Percentiles rank a stretch among this genome's conserved stretches.
phyloP scores from a whole-genome alignment of 2,113 vertebrate genomes.

The Megalops atlanticus region DNA sequence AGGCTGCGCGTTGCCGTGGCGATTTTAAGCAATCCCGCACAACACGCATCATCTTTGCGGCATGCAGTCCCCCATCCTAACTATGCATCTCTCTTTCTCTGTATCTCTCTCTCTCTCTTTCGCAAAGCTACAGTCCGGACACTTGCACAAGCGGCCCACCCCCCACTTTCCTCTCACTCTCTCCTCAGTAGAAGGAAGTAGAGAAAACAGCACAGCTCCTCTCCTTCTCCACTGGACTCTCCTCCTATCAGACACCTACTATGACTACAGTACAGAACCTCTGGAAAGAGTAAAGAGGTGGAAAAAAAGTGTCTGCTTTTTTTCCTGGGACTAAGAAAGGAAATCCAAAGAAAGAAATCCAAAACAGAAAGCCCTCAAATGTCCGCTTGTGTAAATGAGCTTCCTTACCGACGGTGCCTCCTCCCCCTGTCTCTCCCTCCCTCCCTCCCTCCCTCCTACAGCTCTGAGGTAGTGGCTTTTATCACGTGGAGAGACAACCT shows the following conservation, averaged over 20 bases:
- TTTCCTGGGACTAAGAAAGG: background rate
- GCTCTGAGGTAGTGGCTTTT: slow-evolving; percentile 15
- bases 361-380: background rate
- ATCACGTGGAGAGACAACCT: slow-evolving; percentile 29
- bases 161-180: slow-evolving; percentile 6
- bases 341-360: too few species aligned
- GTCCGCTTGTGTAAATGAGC: background rate
- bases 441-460: slow-evolving; percentile 11
- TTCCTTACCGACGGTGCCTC: background rate
- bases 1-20: slow-evolving; percentile 39
- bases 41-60: slow-evolving; percentile 47
- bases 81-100: slow-evolving; percentile 24
- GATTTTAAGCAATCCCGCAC: slow-evolving; percentile 62
- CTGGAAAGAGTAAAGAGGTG: background rate
- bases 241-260: background rate
- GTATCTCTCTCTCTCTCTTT: slow-evolving; percentile 11
- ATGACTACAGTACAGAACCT: background rate
- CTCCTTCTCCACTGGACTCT: background rate
- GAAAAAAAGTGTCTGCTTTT: background rate
- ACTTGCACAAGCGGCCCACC: background rate
- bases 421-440: background rate
- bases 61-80: slow-evolving; percentile 35
- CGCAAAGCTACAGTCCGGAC: slow-evolving; percentile 6
- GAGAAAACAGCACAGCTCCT: background rate
- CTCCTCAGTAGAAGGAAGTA: background rate